Percentiles rank a stretch among this genome's conserved stretches.
Conservation (phyloP, 1,140 invertebrate genomes). For the Lepidurus apus region DNA sequence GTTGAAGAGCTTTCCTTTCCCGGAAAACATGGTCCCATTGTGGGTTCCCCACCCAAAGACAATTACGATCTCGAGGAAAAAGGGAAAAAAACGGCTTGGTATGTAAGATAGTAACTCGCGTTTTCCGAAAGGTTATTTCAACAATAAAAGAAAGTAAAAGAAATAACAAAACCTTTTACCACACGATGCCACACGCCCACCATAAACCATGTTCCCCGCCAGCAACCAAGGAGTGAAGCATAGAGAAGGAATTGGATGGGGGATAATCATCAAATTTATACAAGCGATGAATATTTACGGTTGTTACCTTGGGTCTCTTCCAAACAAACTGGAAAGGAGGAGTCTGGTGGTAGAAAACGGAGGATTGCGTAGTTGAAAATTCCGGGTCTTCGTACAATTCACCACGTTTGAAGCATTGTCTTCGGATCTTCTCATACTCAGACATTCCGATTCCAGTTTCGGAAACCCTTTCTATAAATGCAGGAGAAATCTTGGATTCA, state of each 20-base stretch:
- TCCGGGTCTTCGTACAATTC: slow-evolving; percentile 88
- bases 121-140: background rate
- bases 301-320: slow-evolving; percentile 78
- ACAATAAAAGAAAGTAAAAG: too few species aligned
- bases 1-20: background rate
- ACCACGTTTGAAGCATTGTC: slow-evolving; percentile 67
- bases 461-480: too few species aligned
- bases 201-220: too few species aligned
- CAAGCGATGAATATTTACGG: background rate
- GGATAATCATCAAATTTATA: background rate
- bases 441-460: slow-evolving; percentile 44
- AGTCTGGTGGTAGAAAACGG: slow-evolving; percentile 88
- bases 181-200: too few species aligned
- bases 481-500: too few species aligned
- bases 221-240: background rate
- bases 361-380: slow-evolving; percentile 78
- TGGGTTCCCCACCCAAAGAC: slow-evolving; percentile 11
- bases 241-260: background rate
- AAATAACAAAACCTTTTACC: too few species aligned
- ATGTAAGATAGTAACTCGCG: background rate
- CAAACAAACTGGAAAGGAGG: slow-evolving; percentile 85
- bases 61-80: background rate
- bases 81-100: background rate
- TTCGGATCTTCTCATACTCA: slow-evolving; percentile 75
- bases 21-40: background rate